A percentile compares a stretch with the other conserved stretches of the same genome.
Conservation (phyloP, 2,888 invertebrate genomes). For the Epinotia ramella region DNA sequence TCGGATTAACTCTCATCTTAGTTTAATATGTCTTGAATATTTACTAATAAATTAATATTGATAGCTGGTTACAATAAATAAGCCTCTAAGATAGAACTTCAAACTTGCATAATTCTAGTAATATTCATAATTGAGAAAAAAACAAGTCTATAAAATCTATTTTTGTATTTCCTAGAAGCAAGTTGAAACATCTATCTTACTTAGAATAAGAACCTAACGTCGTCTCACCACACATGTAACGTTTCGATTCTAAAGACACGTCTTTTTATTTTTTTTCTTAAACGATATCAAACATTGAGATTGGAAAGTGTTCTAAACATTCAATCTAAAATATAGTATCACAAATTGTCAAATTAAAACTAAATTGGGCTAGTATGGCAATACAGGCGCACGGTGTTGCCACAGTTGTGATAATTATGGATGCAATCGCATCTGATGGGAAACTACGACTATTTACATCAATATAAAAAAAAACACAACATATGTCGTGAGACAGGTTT, state of each 20-base stretch:
- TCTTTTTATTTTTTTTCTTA: slow-evolving; percentile 63
- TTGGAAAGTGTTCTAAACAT: slow-evolving; percentile 55
- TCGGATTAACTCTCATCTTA: slow-evolving; percentile 34
- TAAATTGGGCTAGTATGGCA: slow-evolving; percentile 77
- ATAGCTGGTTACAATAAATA: slow-evolving; percentile 49
- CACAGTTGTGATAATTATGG: slow-evolving; percentile 55
- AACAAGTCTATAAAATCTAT: slow-evolving; percentile 34
- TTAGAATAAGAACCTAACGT: slow-evolving; percentile 74
- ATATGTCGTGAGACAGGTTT: slow-evolving; percentile 83
- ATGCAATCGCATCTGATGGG: slow-evolving; percentile 79
- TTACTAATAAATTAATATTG: slow-evolving; percentile 27
- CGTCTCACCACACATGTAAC: slow-evolving; percentile 86
- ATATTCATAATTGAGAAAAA: slow-evolving; percentile 33
- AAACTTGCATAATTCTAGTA: slow-evolving; percentile 57
- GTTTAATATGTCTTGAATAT: slow-evolving; percentile 29
- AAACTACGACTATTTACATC: slow-evolving; percentile 72
- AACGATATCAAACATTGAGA: slow-evolving; percentile 58
- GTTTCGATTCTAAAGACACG: slow-evolving; percentile 65
- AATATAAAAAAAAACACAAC: slow-evolving; percentile 69
- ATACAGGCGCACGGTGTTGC: slow-evolving; percentile 60
- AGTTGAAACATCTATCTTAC: slow-evolving; percentile 60
- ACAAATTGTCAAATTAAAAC: slow-evolving; percentile 76
- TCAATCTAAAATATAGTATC: slow-evolving; percentile 81
- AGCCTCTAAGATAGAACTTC: slow-evolving; percentile 68
- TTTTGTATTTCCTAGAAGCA: slow-evolving; percentile 44